phyloP scores from a whole-genome alignment of 1,140 invertebrate genomes.

The Subanguina moxae region DNA sequence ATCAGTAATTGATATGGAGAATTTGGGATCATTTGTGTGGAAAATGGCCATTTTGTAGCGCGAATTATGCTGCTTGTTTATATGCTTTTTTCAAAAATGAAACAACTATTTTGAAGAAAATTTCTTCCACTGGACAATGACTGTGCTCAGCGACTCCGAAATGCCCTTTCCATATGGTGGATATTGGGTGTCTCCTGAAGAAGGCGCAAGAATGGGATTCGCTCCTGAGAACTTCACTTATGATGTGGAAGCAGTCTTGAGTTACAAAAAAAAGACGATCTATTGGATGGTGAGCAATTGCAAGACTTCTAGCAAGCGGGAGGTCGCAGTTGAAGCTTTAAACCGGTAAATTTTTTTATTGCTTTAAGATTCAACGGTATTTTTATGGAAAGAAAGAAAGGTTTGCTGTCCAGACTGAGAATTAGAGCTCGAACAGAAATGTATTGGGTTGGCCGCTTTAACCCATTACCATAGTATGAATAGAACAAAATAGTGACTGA shows the following conservation, averaged over 20 bases:
- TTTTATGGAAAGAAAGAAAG: too few species aligned
- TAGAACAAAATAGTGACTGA: too few species aligned
- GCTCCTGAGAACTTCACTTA: conserved; percentile 10
- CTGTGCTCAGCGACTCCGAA: conserved; percentile 17
- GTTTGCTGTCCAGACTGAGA: too few species aligned
- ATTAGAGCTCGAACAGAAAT: too few species aligned
- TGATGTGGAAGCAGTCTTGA: conserved; percentile 18
- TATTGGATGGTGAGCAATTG: conserved; percentile 48
- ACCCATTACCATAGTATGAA: too few species aligned
- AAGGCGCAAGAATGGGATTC: conserved; percentile 16
- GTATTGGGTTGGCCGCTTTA: too few species aligned
- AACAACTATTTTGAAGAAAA: conserved; percentile 21
- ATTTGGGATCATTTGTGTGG: too few species aligned
- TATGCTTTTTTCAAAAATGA: neutral
- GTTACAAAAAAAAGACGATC: conserved; percentile 14
- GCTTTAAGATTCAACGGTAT: neutral
- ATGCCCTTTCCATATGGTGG: conserved; percentile 31
- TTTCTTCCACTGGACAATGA: conserved; percentile 36
- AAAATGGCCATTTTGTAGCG: neutral
- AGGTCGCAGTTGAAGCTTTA: conserved; percentile 32
- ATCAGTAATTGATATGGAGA: too few species aligned
- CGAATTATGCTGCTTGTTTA: neutral
- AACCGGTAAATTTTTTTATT: conserved; percentile 24
- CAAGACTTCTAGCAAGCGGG: conserved; percentile 33
- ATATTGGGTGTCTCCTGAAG: conserved; percentile 24